These are phyloP conservation scores for Onthophagus sagittarius DNA, from an alignment of 2,888 invertebrate genomes.

Conservation along the genomic window DNA sequence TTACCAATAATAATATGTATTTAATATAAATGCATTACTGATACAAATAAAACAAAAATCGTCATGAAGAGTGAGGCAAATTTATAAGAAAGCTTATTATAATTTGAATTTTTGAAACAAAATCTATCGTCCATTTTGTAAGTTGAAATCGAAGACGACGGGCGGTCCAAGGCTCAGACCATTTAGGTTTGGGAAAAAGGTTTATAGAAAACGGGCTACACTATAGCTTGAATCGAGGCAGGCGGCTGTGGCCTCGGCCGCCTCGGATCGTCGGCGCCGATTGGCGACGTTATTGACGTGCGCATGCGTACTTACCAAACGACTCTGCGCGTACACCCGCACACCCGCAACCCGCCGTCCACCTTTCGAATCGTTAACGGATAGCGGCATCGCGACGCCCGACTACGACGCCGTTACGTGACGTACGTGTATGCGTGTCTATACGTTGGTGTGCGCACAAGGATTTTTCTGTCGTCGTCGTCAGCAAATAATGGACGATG, in stretches of 20 bases:
- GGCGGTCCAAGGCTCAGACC: too few relatives aligned
- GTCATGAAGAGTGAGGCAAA: too few relatives aligned
- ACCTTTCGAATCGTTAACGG: neutral
- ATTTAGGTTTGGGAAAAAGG: too few relatives aligned
- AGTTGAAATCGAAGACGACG: too few relatives aligned
- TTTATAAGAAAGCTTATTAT: too few relatives aligned
- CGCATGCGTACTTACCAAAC: neutral
- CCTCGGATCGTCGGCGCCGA: conserved; percentile 34
- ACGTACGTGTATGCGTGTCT: neutral
- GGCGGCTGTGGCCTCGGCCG: conserved; percentile 24
- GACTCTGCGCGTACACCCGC: neutral
- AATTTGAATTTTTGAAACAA: too few relatives aligned
- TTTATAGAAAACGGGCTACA: conserved; percentile 14
- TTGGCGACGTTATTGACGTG: conserved; percentile 43
- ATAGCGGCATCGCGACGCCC: neutral
- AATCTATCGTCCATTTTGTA: too few relatives aligned
- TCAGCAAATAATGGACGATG: neutral
- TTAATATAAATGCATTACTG: too few relatives aligned
- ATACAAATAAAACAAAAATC: too few relatives aligned
- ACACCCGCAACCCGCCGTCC: neutral
- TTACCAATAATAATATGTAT: too few relatives aligned
- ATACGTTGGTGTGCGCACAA: neutral
- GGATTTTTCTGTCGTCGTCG: neutral
- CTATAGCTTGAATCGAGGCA: conserved; percentile 21
- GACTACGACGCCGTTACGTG: neutral